Evolutionary conservation across 2,113 vertebrate species (phyloP).

Genomic region (Pleuronectes platessa): DNA sequence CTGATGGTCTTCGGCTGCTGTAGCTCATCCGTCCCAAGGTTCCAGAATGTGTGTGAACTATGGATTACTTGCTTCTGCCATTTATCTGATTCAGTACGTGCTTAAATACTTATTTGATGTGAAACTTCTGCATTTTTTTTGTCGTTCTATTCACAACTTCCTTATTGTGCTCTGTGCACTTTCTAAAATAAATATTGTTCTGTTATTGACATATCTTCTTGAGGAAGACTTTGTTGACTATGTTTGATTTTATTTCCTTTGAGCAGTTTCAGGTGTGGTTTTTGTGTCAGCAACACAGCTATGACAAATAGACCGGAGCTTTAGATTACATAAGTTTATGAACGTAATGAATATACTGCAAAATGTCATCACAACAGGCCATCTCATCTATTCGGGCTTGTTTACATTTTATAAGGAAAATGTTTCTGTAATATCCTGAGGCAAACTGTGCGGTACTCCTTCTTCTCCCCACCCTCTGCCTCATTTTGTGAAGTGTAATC

Average conservation of each 20-base stretch:
- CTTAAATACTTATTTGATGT: too few species aligned
- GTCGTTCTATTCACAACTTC: too few species aligned
- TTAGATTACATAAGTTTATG: conserved; percentile 12
- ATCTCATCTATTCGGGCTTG: conserved; percentile 23
- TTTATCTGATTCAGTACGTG: too few species aligned
- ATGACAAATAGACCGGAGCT: not conserved
- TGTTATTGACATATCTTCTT: too few species aligned
- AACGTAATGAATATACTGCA: conserved; percentile 14
- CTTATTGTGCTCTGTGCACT: too few species aligned
- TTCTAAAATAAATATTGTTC: too few species aligned
- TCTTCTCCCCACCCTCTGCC: conserved; percentile 8
- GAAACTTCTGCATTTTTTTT: too few species aligned
- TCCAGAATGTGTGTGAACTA: too few species aligned
- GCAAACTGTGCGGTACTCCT: conserved; percentile 25
- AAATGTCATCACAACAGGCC: conserved; percentile 4
- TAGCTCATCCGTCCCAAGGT: too few species aligned
- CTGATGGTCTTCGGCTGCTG: too few species aligned
- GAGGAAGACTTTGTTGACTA: not conserved
- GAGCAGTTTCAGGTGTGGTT: not conserved
- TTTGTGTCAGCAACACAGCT: not conserved
- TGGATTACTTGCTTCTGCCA: too few species aligned
- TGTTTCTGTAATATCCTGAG: conserved; percentile 33
- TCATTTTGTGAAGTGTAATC: conserved; percentile 62
- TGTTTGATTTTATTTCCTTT: not conserved
- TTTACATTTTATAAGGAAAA: conserved; percentile 39